Evolutionary conservation across 1,140 invertebrate genomes (phyloP).

Genomic region (Drosophila murphyi): DNA sequence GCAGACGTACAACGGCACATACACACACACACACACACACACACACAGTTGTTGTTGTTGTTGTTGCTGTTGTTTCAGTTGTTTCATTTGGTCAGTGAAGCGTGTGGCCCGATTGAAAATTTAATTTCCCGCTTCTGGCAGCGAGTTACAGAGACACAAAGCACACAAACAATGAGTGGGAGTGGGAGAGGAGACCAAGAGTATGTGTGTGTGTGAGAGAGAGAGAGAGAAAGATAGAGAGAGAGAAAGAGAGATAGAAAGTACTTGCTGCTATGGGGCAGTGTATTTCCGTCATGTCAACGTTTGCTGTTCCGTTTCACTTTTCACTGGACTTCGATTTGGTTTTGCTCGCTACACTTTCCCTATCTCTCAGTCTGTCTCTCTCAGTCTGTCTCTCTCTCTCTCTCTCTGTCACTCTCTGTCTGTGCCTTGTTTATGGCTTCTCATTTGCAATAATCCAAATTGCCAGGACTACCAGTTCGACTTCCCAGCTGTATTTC

Average conservation of each 20-base stretch:
- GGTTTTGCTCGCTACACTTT: background rate
- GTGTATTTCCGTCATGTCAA: slow-evolving; percentile 65
- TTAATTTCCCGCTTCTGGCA: slow-evolving; percentile 77
- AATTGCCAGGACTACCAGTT: slow-evolving; percentile 58
- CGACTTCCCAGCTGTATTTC: slow-evolving; percentile 67
- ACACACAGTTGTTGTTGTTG: slow-evolving; percentile 7
- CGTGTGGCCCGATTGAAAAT: slow-evolving; percentile 77
- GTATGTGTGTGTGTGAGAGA: no score
- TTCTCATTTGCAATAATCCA: slow-evolving; percentile 73
- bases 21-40: background rate
- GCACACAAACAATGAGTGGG: slow-evolving; percentile 2
- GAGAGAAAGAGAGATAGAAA: background rate
- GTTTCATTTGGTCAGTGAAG: slow-evolving; percentile 69
- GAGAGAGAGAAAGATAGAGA: background rate
- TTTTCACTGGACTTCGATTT: slow-evolving; percentile 62
- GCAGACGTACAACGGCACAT: slow-evolving; percentile 12
- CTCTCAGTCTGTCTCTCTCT: background rate
- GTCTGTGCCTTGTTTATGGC: slow-evolving; percentile 44
- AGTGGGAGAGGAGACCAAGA: no score
- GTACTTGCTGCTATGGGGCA: slow-evolving; percentile 26
- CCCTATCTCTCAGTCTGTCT: background rate
- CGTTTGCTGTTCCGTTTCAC: slow-evolving; percentile 53
- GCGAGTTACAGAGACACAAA: slow-evolving; percentile 16
- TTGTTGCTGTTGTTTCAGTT: slow-evolving; percentile 5
- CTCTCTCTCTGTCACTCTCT: slow-evolving; percentile 1